Evolutionary conservation across 2,113 vertebrate genomes (phyloP), one percentile per base, ranked within the genome.

Genomic region (Notarius quadriscutis): DNA sequence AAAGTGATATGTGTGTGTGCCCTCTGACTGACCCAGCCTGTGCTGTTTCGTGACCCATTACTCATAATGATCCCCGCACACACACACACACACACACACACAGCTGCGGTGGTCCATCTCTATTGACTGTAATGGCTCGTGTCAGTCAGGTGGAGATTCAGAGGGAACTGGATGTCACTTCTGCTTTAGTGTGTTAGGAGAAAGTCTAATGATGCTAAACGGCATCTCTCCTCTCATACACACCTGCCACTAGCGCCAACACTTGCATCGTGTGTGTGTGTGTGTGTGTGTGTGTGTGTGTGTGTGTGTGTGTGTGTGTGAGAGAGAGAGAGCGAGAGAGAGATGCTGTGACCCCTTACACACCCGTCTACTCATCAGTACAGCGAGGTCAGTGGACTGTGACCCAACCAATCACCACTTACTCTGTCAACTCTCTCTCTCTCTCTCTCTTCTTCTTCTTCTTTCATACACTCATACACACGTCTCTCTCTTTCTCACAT

Each of bases 331-430:
- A 88, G 90, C 87, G 87, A 30, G 78, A 80, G 75, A 83, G 89
- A 91, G 91, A 93, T 51, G 72, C 86, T 80, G 84, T 96, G 95
- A 96, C 95, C 95, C 94, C 93, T 94, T 95, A 94, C 95, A 95
- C 93, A 95, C 92, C 94, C 91, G 92, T 93, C 91, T 92, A 91
- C 93, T 95, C 93, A 93, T 95, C 94, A 95, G 93, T 93, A 91
- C 92, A 93, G 93, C 91, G 92, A 93, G 94, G 93, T 94, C 94
- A 93, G 93, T 94, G 94, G 93, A 95, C 95, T 95, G 95, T 95
- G 94, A 95, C 94, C 93, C 93, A 91, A 93, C 94, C 94, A 95
- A 94, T 95, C 95, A 95, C 91, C 93, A 93, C 93, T 94, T 93
- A 94, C 90, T 78, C 90, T 91, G 87, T 91, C 92, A 92, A 90